These are phyloP conservation scores for Vanessa tameamea DNA, from an alignment of 1,140 invertebrate species.

Conservation along the genomic window DNA sequence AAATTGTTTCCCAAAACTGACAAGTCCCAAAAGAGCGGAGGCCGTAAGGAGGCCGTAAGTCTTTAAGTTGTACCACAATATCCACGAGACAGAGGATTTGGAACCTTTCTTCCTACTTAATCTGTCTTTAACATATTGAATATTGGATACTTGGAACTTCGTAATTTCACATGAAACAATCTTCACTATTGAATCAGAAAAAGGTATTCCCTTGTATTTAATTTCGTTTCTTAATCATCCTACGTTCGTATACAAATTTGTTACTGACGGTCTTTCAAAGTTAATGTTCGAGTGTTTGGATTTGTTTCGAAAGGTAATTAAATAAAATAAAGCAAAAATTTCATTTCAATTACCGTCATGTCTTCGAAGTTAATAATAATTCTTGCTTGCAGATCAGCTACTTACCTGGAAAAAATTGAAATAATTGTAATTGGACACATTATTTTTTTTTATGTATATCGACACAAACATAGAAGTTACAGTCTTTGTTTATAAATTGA, in stretches of 20 bases:
- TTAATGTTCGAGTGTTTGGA: not conserved
- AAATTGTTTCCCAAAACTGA: too few relatives aligned
- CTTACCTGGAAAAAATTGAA: slow-evolving; percentile 48
- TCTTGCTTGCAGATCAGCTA: slow-evolving; percentile 22
- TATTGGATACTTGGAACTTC: slow-evolving; percentile 29
- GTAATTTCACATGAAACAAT: slow-evolving; percentile 27
- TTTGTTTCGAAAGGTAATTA: not conserved
- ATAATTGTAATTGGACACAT: not conserved
- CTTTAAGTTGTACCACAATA: slow-evolving; percentile 21
- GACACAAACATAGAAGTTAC: too few relatives aligned
- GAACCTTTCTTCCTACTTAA: slow-evolving; percentile 54
- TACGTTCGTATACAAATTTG: too few relatives aligned
- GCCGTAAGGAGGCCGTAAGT: not conserved
- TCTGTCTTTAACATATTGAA: slow-evolving; percentile 64
- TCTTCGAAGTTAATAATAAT: not conserved
- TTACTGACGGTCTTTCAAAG: too few relatives aligned
- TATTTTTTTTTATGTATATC: too few relatives aligned
- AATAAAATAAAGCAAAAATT: not conserved
- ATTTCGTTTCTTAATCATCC: not conserved
- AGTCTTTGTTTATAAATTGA: too few relatives aligned
- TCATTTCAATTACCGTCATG: slow-evolving; percentile 9
- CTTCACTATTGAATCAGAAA: slow-evolving; percentile 18
- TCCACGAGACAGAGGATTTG: slow-evolving; percentile 31
- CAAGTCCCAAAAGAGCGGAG: not conserved
- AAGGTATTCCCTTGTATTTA: slow-evolving; percentile 3